Evolutionary conservation across 2,888 invertebrate species (phyloP), one percentile per base, ranked within the genome.

Genomic region (Melanotus villosus): DNA sequence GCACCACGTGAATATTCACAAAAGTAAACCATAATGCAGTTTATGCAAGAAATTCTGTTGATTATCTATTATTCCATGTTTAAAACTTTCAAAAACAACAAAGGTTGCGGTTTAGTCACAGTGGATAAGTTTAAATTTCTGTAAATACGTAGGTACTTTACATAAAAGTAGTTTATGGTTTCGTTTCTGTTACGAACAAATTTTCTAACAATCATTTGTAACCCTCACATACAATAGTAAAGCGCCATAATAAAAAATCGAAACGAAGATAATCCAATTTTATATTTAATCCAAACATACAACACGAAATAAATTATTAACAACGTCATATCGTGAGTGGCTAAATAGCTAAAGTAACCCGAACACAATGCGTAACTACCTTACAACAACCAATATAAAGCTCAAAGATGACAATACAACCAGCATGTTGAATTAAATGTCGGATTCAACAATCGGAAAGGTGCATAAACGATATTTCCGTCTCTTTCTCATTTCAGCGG

Each of bases 361-460:
- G 62, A 62, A 59, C 58, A 70, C 56, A 67, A 67, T 67, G 45
- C 65, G 54, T 68, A 67, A 72, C 67, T 70, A 70, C 72, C 72
- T 72, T 70, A 72, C 68, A 73, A 68, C 68, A 68, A 68, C 70
- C 67, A 70, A 73, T 74, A 70, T 60, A 68, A 68, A 70, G 63
- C 65, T 66, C 54, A 73, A 67, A 65, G 69, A 71, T 69, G 65
- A 73, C 71, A 73, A 73, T 73, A 32, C 71, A 63, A 47, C 56
- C 71, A 62, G 65, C 68, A 67, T 62, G 68, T 68, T 68, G 62
- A 68, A 68, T 68, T 68, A 62, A 45, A 63, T 63, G 60, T 54
- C 60, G 71, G 70, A 71, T 74, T 71, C 69, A 65, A 62, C 69
- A 72, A 71, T 69, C 70, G 63, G 62, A 64, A 69, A 62, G 63